Conservation (phyloP, 2,888 invertebrate species). For the Baccha elongata region DNA sequence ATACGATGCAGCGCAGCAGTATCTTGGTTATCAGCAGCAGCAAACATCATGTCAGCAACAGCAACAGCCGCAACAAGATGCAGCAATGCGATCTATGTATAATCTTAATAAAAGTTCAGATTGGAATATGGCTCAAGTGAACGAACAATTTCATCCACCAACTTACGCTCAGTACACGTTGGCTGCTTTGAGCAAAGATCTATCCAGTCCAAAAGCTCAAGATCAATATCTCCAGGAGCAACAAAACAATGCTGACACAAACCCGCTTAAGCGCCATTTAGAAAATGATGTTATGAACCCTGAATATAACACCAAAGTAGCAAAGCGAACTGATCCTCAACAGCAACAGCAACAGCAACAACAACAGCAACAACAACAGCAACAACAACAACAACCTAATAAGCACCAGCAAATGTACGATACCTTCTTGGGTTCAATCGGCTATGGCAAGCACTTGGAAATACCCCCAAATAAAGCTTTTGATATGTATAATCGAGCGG, state of each 20-base stretch:
- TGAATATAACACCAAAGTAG: constrained; percentile 78
- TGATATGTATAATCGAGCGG: constrained; percentile 82
- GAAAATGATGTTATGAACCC: constrained; percentile 76
- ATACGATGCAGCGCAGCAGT: constrained; percentile 57
- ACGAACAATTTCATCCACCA: constrained; percentile 63
- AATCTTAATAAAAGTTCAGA: constrained; percentile 70
- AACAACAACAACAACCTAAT: constrained; percentile 74
- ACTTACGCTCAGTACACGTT: constrained; percentile 60
- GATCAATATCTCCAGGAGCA: constrained; percentile 52
- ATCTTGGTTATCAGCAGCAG: constrained; percentile 74
- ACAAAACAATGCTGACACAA: constrained; percentile 72
- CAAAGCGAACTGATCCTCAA: constrained; percentile 77
- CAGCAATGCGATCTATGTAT: constrained; percentile 75
- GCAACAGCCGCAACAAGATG: constrained; percentile 74
- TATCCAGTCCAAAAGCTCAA: constrained; percentile 57
- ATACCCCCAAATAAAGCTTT: constrained; percentile 81
- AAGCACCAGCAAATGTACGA: constrained; percentile 81
- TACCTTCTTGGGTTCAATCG: constrained; percentile 80
- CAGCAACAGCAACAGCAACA: constrained; percentile 75
- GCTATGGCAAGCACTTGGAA: constrained; percentile 79
- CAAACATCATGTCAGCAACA: constrained; percentile 59
- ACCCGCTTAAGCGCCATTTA: constrained; percentile 77
- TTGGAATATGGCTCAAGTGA: constrained; percentile 64
- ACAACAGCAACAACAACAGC: constrained; percentile 75
- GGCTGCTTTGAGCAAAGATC: constrained; percentile 62